These are phyloP conservation scores for Drosophila robusta DNA, from an alignment of 2,888 invertebrate genomes.

Conservation along the genomic window DNA sequence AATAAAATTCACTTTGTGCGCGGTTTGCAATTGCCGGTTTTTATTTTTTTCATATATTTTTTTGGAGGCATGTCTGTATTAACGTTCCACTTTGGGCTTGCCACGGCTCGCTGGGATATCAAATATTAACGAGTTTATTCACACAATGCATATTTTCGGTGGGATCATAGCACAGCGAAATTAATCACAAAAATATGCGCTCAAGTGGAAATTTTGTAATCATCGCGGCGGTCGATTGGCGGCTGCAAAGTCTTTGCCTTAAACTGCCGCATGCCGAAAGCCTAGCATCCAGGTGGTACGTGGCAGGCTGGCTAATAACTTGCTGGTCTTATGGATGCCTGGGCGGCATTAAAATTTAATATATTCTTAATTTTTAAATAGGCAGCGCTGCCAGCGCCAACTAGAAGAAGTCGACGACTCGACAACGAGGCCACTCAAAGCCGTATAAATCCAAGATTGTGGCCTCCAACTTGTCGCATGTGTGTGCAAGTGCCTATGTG, in stretches of 20 bases:
- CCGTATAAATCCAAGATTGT: conserved; percentile 79
- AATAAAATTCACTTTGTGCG: conserved; percentile 77
- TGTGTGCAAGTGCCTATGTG: conserved; percentile 33
- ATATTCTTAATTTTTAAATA: conserved; percentile 79
- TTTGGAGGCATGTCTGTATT: conserved; percentile 31
- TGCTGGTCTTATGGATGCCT: conserved; percentile 57
- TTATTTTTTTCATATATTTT: conserved; percentile 30
- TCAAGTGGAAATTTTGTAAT: conserved; percentile 73
- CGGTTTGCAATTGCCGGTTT: conserved; percentile 57
- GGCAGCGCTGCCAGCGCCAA: conserved; percentile 50
- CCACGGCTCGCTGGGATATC: conserved; percentile 34
- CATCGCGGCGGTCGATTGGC: conserved; percentile 64
- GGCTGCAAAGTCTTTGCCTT: conserved; percentile 19
- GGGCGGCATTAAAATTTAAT: conserved; percentile 66
- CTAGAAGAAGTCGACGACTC: conserved; percentile 45
- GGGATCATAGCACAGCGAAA: conserved; percentile 54
- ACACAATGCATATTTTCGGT: conserved; percentile 40
- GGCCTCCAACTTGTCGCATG: conserved; percentile 77
- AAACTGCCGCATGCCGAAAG: conserved; percentile 4
- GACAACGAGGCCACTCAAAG: conserved; percentile 66
- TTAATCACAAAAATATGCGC: conserved; percentile 73
- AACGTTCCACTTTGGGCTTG: conserved; percentile 29
- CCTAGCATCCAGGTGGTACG: conserved; percentile 13
- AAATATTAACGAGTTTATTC: conserved; percentile 63
- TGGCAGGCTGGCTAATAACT: conserved; percentile 66